Evolutionary conservation across 2,888 invertebrate genomes (phyloP).

Genomic region (Pristionchus entomophagus): DNA sequence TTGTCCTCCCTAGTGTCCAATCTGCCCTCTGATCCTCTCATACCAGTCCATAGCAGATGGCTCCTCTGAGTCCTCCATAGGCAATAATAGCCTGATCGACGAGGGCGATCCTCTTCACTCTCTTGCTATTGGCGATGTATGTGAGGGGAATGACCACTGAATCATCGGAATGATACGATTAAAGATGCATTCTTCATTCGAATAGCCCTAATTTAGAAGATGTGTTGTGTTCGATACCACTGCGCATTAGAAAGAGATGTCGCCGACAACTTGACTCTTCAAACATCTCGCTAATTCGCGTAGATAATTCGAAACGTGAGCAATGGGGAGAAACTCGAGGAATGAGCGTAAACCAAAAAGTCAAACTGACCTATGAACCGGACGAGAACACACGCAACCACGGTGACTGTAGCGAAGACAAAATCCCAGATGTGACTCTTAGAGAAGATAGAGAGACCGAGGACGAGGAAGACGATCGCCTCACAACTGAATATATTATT

Average conservation of each 20-base stretch:
- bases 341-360: no score
- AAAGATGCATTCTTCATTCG: no score
- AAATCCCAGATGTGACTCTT: constrained; percentile 95
- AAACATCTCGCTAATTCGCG: no score
- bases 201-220: no score
- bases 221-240: no score
- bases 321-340: no score
- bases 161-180: neutral
- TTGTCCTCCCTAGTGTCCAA: no score
- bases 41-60: constrained; percentile 90
- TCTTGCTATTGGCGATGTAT: constrained; percentile 90
- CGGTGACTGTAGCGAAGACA: constrained; percentile 91
- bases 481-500: constrained; percentile 84
- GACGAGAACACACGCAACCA: constrained; percentile 91
- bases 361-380: constrained; percentile 87
- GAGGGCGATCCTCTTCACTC: constrained; percentile 88
- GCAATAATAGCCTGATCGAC: constrained; percentile 86
- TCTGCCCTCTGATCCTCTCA: no score
- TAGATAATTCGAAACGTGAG: no score
- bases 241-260: no score
- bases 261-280: no score
- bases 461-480: constrained; percentile 98
- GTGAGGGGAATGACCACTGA: constrained; percentile 84
- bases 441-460: constrained; percentile 95
- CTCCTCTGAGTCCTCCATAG: constrained; percentile 94